phyloP scores from a whole-genome alignment of 1,140 invertebrate species.

The Dreissena polymorpha region DNA sequence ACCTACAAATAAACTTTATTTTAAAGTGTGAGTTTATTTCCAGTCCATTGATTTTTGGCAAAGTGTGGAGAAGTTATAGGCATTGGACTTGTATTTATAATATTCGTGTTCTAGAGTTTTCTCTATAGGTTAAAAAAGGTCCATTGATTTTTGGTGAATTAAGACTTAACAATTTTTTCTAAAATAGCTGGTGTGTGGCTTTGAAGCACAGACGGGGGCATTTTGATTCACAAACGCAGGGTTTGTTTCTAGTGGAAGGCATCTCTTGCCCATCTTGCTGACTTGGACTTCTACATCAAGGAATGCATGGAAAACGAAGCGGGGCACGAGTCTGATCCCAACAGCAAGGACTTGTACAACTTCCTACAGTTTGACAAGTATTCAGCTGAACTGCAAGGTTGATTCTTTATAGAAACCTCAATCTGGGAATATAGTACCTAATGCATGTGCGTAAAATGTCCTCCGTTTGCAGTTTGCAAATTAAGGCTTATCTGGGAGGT shows the following conservation, averaged over 20 bases:
- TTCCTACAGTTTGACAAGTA: constrained; percentile 30
- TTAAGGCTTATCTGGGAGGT: background rate
- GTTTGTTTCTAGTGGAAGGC: constrained; percentile 52
- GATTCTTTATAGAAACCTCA: background rate
- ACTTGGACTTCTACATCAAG: constrained; percentile 52
- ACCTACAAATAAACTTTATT: too few relatives aligned
- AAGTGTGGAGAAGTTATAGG: too few relatives aligned
- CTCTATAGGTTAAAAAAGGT: too few relatives aligned
- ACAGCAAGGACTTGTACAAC: constrained; percentile 10
- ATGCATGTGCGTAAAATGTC: background rate
- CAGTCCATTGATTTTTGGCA: too few relatives aligned
- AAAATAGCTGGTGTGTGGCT: too few relatives aligned
- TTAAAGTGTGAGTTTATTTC: too few relatives aligned
- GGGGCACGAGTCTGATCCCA: background rate
- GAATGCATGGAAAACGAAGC: constrained; percentile 29
- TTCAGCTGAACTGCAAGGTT: constrained; percentile 32
- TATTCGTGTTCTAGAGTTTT: too few relatives aligned
- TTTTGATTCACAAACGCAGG: too few relatives aligned
- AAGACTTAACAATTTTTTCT: too few relatives aligned
- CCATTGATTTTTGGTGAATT: too few relatives aligned
- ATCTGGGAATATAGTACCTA: background rate
- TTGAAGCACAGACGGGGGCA: too few relatives aligned
- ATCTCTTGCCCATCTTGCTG: constrained; percentile 34
- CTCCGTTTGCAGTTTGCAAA: background rate
- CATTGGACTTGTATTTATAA: too few relatives aligned